Evolutionary conservation across 1,140 invertebrate genomes (phyloP).

Genomic region (Leptestheria dahalacensis): DNA sequence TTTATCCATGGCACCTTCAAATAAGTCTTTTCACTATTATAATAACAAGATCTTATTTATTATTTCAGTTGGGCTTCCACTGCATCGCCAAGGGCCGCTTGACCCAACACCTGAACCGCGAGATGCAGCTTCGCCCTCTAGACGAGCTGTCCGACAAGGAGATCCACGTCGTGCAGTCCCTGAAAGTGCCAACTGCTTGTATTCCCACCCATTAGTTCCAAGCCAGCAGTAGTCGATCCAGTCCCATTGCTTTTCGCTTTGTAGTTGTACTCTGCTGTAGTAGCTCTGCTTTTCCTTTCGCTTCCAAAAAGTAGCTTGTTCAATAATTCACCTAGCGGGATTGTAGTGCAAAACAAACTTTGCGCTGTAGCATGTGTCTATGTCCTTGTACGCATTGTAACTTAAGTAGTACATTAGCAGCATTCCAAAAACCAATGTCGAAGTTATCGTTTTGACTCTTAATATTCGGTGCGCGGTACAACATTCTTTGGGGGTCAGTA

Average conservation of each 20-base stretch:
- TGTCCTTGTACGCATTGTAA: no score
- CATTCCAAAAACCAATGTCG: neutral
- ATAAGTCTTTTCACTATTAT: neutral
- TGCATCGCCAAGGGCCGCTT: constrained; percentile 14
- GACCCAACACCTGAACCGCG: constrained; percentile 8
- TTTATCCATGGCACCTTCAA: neutral
- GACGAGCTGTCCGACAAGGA: constrained; percentile 14
- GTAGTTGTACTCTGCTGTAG: neutral
- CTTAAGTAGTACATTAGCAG: neutral
- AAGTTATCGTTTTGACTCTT: no score
- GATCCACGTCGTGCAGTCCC: constrained; percentile 1
- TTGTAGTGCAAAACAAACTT: neutral
- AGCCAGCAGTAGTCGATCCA: neutral
- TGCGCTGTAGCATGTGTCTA: neutral
- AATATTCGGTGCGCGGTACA: no score
- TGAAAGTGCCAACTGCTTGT: constrained; percentile 13
- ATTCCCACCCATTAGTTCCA: neutral
- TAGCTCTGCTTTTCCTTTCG: no score
- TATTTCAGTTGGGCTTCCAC: constrained; percentile 13
- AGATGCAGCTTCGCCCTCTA: constrained; percentile 2
- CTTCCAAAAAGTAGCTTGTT: no score
- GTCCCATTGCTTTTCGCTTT: neutral
- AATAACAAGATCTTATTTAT: neutral
- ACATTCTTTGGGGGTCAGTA: no score
- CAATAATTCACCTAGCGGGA: neutral